These are phyloP conservation scores for Rhyacichthys aspro DNA, from an alignment of 2,797 vertebrate genomes.

Conservation along the genomic window DNA sequence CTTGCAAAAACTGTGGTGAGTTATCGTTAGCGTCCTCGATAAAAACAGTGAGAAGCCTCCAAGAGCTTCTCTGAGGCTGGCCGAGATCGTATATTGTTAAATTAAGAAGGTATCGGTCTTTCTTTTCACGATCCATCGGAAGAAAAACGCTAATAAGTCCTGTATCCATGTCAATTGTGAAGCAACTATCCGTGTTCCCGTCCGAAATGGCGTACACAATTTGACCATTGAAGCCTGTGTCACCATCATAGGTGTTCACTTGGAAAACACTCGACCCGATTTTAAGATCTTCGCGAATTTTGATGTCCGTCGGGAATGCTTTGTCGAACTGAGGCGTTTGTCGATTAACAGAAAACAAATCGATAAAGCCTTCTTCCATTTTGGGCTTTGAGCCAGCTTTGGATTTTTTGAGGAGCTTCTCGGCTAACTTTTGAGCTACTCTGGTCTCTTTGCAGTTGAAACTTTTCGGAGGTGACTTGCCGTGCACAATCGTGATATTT, in stretches of 20 bases:
- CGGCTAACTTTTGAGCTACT: constrained; percentile 93
- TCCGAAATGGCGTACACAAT: constrained; percentile 90
- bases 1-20: constrained; percentile 88
- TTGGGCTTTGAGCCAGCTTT: constrained; percentile 89
- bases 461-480: constrained; percentile 86
- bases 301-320: constrained; percentile 89
- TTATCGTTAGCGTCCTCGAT: constrained; percentile 95
- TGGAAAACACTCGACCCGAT: constrained; percentile 86
- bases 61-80: constrained; percentile 87
- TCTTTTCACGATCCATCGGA: constrained; percentile 93
- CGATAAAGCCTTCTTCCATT: constrained; percentile 92
- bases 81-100: constrained; percentile 94
- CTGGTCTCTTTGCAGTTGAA: constrained; percentile 94
- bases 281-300: constrained; percentile 88
- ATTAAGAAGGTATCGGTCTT: constrained; percentile 91
- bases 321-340: constrained; percentile 95
- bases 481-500: constrained; percentile 91
- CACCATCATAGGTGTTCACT: constrained; percentile 90
- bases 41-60: constrained; percentile 90
- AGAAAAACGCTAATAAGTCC: constrained; percentile 90
- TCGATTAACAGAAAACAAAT: constrained; percentile 93
- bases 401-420: constrained; percentile 94
- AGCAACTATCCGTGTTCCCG: constrained; percentile 93
- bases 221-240: constrained; percentile 96
- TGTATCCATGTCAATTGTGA: constrained; percentile 88